These are phyloP conservation scores for Neodiprion fabricii DNA, from an alignment of 1,140 invertebrate genomes.

Conservation along the genomic window DNA sequence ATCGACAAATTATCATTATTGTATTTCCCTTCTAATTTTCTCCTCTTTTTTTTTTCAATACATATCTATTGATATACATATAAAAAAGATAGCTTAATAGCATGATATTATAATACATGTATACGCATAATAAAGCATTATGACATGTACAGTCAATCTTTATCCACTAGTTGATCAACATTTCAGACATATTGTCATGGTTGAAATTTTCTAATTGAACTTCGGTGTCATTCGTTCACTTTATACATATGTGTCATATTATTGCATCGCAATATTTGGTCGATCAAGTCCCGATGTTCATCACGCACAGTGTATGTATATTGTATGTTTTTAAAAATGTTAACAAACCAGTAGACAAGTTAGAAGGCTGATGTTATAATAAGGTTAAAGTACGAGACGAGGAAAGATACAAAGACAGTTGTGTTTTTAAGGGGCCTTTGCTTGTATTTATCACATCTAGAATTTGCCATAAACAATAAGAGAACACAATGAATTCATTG, in stretches of 20 bases:
- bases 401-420: too few species aligned
- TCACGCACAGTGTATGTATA: too few species aligned
- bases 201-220: background rate
- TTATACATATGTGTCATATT: background rate
- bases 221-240: background rate
- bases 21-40: background rate
- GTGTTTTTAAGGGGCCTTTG: too few species aligned
- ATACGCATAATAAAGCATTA: background rate
- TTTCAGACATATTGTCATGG: constrained; percentile 1
- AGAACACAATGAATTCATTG: background rate
- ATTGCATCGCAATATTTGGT: too few species aligned
- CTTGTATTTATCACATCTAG: too few species aligned
- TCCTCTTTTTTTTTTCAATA: background rate
- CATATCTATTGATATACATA: background rate
- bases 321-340: background rate
- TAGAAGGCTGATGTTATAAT: background rate
- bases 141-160: background rate
- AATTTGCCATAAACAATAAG: constrained; percentile 22
- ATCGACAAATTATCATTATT: background rate
- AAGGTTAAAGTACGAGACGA: too few species aligned
- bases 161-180: background rate
- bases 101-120: too few species aligned
- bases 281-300: too few species aligned
- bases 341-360: background rate
- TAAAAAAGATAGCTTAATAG: too few species aligned